Percentiles rank a stretch among this genome's conserved stretches.
phyloP scores from a whole-genome alignment of 2,888 invertebrate species.

The Troides oblongomaculatus region DNA sequence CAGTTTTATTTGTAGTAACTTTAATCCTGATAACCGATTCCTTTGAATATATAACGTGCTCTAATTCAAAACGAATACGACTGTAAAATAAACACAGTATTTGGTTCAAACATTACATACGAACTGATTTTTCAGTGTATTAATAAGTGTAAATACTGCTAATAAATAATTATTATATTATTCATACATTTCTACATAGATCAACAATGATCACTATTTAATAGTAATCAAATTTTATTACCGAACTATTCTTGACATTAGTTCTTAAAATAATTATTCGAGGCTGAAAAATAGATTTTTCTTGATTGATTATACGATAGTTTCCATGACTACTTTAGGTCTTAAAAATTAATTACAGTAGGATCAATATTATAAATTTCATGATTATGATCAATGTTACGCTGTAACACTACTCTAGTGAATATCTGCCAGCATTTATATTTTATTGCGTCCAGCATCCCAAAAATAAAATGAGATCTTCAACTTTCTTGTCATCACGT shows the following conservation, averaged over 20 bases:
- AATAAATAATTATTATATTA: no score
- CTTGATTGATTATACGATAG: no score
- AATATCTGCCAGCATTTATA: slow-evolving; percentile 38
- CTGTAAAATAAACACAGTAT: slow-evolving; percentile 8
- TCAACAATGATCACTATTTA: no score
- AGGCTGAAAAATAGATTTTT: no score
- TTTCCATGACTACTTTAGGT: no score
- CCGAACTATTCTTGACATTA: no score
- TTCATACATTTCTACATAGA: no score
- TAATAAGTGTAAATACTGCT: no score
- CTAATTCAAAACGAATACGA: slow-evolving; percentile 19
- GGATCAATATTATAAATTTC: neutral
- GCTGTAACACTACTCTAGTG: slow-evolving; percentile 26
- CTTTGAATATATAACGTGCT: slow-evolving; percentile 34
- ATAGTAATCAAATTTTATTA: no score
- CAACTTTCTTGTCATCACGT: slow-evolving; percentile 44
- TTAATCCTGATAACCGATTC: slow-evolving; percentile 46
- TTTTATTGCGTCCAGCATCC: slow-evolving; percentile 50
- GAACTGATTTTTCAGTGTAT: neutral
- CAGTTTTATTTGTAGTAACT: slow-evolving; percentile 43
- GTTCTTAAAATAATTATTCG: no score
- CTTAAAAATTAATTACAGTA: no score
- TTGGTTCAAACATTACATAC: neutral
- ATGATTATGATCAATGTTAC: slow-evolving; percentile 1
- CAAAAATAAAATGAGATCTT: slow-evolving; percentile 39